Evolutionary conservation across 2,113 vertebrate genomes (phyloP).

Genomic region (Hiodon alosoides): DNA sequence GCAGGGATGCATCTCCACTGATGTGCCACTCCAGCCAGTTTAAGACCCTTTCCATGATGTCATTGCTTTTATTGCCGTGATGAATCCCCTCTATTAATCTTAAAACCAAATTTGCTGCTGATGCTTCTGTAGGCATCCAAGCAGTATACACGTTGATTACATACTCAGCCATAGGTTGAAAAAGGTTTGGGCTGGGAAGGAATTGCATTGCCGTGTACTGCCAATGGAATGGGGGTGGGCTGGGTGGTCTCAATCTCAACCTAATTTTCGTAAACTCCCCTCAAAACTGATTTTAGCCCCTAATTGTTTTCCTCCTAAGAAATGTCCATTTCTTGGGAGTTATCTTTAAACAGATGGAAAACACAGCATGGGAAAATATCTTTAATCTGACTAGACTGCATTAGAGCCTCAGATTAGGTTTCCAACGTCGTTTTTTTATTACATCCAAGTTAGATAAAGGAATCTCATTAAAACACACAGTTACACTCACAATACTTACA

Average conservation of each 20-base stretch:
- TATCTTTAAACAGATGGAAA: constrained; percentile 63
- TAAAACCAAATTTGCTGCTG: constrained; percentile 50
- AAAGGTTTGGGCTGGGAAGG: constrained; percentile 38
- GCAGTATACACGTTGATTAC: constrained; percentile 60
- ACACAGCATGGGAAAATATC: constrained; percentile 33
- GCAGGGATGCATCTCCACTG: constrained; percentile 22
- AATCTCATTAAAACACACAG: constrained; percentile 51
- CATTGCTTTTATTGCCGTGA: constrained; percentile 53
- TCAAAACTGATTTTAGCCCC: constrained; percentile 32
- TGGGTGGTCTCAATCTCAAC: constrained; percentile 41
- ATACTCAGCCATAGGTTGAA: constrained; percentile 46
- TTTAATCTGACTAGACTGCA: constrained; percentile 66
- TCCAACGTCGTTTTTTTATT: constrained; percentile 62
- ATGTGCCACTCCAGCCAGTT: constrained; percentile 36
- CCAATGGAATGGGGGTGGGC: constrained; percentile 35
- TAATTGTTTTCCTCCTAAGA: constrained; percentile 45
- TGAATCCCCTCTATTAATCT: constrained; percentile 55
- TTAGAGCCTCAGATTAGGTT: constrained; percentile 68
- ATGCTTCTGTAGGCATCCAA: constrained; percentile 54
- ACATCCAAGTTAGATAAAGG: constrained; percentile 63
- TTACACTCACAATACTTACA: neutral
- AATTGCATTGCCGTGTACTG: constrained; percentile 46
- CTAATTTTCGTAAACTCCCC: constrained; percentile 49
- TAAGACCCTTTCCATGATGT: constrained; percentile 48
- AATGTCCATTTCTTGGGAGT: constrained; percentile 60